Conservation (phyloP, 1,140 invertebrate genomes). For the Theocolax elegans region DNA sequence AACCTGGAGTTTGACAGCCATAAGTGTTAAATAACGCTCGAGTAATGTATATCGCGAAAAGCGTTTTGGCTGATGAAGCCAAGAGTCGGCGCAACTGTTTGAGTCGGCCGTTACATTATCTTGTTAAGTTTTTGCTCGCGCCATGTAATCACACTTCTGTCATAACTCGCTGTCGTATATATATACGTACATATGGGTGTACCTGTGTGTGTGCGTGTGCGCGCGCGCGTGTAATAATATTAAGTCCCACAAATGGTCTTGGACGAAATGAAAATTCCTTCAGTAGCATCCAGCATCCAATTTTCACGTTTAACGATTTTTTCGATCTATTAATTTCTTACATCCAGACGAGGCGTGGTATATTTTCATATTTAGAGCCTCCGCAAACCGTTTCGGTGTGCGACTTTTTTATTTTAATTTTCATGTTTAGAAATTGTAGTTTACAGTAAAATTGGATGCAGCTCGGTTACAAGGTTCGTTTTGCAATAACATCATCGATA, state of each 20-base stretch:
- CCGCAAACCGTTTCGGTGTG: too few relatives aligned
- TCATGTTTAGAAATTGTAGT: too few relatives aligned
- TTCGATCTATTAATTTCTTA: too few relatives aligned
- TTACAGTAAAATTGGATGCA: too few relatives aligned
- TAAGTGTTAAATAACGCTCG: neutral
- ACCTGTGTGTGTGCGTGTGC: too few relatives aligned
- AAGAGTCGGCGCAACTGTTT: neutral
- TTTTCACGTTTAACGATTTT: neutral
- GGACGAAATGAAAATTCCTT: conserved; percentile 21
- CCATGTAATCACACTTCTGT: conserved; percentile 23
- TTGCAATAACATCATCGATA: too few relatives aligned
- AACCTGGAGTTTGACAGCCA: neutral
- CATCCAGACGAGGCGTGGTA: too few relatives aligned
- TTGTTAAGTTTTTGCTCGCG: conserved; percentile 32
- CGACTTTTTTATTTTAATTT: too few relatives aligned
- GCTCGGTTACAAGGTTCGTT: too few relatives aligned
- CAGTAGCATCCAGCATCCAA: neutral
- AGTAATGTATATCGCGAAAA: neutral
- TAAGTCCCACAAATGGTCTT: conserved; percentile 3
- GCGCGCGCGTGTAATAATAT: conserved; percentile 26
- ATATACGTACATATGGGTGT: too few relatives aligned
- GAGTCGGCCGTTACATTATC: conserved; percentile 21
- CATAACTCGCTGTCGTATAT: conserved; percentile 15
- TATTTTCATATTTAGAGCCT: too few relatives aligned
- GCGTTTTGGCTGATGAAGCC: neutral